phyloP scores from a whole-genome alignment of 2,797 vertebrate genomes.

The Catharus ustulatus region DNA sequence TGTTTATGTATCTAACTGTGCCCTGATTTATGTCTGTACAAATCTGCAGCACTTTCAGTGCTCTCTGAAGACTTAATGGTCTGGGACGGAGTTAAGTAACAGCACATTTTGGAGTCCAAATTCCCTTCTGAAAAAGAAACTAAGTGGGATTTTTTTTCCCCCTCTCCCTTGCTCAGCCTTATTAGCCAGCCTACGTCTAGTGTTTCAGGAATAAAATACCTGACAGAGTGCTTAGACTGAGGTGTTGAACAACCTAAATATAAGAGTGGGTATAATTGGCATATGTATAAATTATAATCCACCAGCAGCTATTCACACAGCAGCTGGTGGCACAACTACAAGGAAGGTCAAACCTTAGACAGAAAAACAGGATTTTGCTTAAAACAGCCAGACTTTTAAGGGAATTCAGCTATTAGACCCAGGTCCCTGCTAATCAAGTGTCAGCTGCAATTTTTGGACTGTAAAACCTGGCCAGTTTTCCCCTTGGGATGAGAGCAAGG shows the following conservation, averaged over 20 bases:
- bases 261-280: not conserved
- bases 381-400: not conserved
- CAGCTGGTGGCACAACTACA: not conserved
- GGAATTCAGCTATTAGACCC: not conserved
- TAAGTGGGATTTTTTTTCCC: not conserved
- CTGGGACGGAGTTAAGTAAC: rapidly evolving
- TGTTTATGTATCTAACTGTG: not conserved
- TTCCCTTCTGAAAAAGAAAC: not conserved
- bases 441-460: not conserved
- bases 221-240: not conserved
- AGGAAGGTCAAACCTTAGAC: not conserved
- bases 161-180: not conserved
- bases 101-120: not conserved
- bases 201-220: not conserved
- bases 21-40: not conserved
- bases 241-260: not conserved
- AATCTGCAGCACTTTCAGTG: not conserved
- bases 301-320: not conserved
- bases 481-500: not conserved
- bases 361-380: not conserved
- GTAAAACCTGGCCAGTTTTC: not conserved
- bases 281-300: not conserved
- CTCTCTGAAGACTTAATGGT: not conserved
- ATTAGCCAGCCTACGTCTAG: not conserved
- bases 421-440: not conserved